Evolutionary conservation across 2,888 invertebrate species (phyloP).

Genomic region (Pristionchus maxplancki): DNA sequence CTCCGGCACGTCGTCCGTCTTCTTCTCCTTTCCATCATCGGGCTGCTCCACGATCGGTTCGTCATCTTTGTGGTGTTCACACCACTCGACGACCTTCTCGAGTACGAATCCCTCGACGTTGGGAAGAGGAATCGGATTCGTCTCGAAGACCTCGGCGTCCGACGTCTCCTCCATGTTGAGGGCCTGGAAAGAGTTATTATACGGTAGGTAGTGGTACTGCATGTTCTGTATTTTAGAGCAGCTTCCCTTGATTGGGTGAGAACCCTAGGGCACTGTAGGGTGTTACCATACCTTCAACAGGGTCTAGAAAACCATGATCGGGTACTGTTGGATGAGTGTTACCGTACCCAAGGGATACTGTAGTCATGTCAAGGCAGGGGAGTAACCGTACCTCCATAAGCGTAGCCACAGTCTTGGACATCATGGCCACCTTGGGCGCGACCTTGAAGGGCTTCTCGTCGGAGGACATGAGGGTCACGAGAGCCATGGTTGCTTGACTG

Average conservation of each 20-base stretch:
- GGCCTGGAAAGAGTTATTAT: too few relatives aligned
- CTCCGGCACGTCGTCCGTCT: not conserved
- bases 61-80: not conserved
- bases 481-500: too few relatives aligned
- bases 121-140: conserved; percentile 6
- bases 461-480: not conserved
- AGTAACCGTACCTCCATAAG: not conserved
- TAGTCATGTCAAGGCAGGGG: not conserved
- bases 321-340: too few relatives aligned
- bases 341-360: too few relatives aligned
- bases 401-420: not conserved
- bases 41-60: not conserved
- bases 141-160: not conserved
- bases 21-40: not conserved
- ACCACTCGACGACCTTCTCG: not conserved
- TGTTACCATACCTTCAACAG: too few relatives aligned
- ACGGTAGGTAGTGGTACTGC: too few relatives aligned
- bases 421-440: not conserved
- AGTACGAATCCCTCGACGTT: not conserved
- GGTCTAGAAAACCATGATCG: too few relatives aligned
- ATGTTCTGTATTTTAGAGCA: too few relatives aligned
- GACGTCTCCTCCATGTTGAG: not conserved
- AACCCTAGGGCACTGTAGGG: too few relatives aligned
- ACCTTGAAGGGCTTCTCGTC: not conserved
- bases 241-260: too few relatives aligned